Evolutionary conservation across 2,888 invertebrate genomes (phyloP).

Genomic region (Actias luna): DNA sequence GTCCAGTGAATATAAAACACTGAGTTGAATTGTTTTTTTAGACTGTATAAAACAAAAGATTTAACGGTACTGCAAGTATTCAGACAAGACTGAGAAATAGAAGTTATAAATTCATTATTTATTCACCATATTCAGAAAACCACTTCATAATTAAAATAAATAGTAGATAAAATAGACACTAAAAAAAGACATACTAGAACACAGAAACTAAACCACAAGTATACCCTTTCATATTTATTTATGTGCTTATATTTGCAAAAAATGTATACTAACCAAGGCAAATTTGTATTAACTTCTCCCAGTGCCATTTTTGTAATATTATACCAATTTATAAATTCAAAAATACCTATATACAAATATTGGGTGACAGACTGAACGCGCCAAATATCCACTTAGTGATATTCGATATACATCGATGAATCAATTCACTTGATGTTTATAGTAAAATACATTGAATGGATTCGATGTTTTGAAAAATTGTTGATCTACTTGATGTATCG

Average conservation of each 20-base stretch:
- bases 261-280: conserved; percentile 81
- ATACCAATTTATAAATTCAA: not conserved
- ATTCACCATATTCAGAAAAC: not conserved
- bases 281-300: conserved; percentile 70
- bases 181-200: not conserved
- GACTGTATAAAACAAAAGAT: too few species aligned
- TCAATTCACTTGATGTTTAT: too few species aligned
- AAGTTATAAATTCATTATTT: not conserved
- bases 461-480: too few species aligned
- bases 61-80: too few species aligned
- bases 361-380: not conserved
- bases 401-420: too few species aligned
- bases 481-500: too few species aligned
- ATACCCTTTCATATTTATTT: not conserved
- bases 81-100: not conserved
- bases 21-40: too few species aligned
- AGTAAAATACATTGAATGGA: too few species aligned
- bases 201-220: not conserved
- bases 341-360: not conserved
- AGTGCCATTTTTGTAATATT: conserved; percentile 60
- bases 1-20: not conserved
- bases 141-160: not conserved
- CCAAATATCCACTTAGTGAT: too few species aligned
- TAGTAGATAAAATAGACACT: not conserved
- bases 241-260: not conserved